Conservation (phyloP, 1,140 invertebrate genomes). For the Camponotus vicinus region DNA sequence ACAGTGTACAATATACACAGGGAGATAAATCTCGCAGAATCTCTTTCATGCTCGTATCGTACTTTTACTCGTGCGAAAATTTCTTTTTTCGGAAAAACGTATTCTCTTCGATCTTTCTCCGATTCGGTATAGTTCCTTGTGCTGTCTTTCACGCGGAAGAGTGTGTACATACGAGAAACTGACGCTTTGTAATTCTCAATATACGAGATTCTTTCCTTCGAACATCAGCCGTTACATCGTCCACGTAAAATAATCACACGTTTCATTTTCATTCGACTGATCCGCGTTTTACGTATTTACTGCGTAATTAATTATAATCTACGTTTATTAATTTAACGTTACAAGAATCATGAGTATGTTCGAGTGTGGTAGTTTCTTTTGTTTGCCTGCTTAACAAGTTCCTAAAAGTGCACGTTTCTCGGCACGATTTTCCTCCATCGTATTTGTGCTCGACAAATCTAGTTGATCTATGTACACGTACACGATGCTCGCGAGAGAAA, state of each 20-base stretch:
- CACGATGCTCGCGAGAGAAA: slow-evolving; percentile 35
- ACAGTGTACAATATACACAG: slow-evolving; percentile 85
- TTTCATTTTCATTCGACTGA: not conserved
- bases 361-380: slow-evolving; percentile 52
- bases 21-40: slow-evolving; percentile 73
- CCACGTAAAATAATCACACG: not conserved
- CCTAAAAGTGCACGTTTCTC: slow-evolving; percentile 48
- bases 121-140: slow-evolving; percentile 16
- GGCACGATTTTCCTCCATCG: slow-evolving; percentile 56
- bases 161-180: slow-evolving; percentile 8
- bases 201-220: no score
- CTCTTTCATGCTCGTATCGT: slow-evolving; percentile 25
- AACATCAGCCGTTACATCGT: not conserved
- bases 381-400: slow-evolving; percentile 44
- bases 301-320: slow-evolving; percentile 67
- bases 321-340: slow-evolving; percentile 77
- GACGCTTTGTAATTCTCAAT: not conserved
- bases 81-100: slow-evolving; percentile 19
- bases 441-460: slow-evolving; percentile 75
- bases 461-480: slow-evolving; percentile 55
- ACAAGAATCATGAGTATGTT: slow-evolving; percentile 82
- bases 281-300: slow-evolving; percentile 32
- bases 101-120: not conserved
- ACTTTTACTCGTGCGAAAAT: slow-evolving; percentile 40
- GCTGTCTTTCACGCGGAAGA: slow-evolving; percentile 24